Evolutionary conservation across 2,797 vertebrate genomes (phyloP).

Genomic region (Poecilia picta): DNA sequence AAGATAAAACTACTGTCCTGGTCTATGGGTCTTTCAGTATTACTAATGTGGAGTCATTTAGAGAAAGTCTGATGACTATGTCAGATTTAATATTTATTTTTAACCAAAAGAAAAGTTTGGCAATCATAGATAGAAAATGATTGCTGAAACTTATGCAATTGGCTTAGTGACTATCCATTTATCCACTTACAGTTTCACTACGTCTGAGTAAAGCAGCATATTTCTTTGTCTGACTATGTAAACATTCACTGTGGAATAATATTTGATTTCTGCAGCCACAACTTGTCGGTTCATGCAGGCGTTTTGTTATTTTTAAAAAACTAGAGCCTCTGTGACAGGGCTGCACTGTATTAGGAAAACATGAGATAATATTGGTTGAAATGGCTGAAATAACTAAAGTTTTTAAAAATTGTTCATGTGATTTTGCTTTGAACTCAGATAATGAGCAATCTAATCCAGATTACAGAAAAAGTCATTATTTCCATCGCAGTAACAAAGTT

Average conservation of each 20-base stretch:
- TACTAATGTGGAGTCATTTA: background rate
- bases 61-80: background rate
- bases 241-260: constrained; percentile 19
- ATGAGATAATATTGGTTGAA: too few relatives aligned
- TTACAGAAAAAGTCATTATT: background rate
- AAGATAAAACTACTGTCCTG: background rate
- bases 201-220: background rate
- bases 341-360: background rate
- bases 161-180: background rate
- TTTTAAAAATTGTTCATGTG: background rate
- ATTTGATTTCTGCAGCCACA: background rate
- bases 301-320: background rate
- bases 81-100: background rate
- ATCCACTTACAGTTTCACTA: background rate
- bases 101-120: background rate
- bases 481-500: background rate
- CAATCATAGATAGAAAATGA: background rate
- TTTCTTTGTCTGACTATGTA: constrained; percentile 11
- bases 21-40: background rate
- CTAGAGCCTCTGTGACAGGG: background rate
- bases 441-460: too few relatives aligned
- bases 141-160: background rate
- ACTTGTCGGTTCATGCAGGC: background rate
- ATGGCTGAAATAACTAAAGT: background rate
- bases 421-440: background rate